Percentiles rank a stretch among this genome's conserved stretches.
Evolutionary conservation across 2,797 vertebrate genomes (phyloP).

Genomic region (Nannoperca obscura): DNA sequence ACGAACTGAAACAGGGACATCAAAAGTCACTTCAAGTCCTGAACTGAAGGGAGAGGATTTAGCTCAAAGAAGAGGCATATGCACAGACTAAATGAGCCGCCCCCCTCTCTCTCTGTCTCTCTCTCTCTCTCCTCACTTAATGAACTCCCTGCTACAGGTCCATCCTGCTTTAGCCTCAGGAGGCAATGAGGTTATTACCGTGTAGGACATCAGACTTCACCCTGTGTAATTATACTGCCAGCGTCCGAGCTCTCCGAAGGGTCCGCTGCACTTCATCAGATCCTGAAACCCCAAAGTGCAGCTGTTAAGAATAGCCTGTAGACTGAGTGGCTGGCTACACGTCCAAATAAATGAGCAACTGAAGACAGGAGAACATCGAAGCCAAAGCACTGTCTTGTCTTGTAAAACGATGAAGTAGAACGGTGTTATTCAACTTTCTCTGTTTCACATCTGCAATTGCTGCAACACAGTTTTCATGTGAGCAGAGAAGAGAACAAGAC

Average conservation of each 20-base stretch:
- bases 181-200: constrained; percentile 68
- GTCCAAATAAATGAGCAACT: constrained; percentile 27
- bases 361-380: constrained; percentile 14
- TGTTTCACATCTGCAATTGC: neutral
- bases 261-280: constrained; percentile 67
- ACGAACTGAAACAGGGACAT: neutral
- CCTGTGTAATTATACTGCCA: constrained; percentile 72
- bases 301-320: constrained; percentile 67
- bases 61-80: constrained; percentile 22
- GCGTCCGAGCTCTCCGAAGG: constrained; percentile 60
- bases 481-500: neutral
- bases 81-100: constrained; percentile 40
- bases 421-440: neutral
- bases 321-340: constrained; percentile 38
- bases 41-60: constrained; percentile 16
- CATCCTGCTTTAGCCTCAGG: constrained; percentile 53
- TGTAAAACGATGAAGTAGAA: constrained; percentile 7
- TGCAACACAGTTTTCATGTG: constrained; percentile 17
- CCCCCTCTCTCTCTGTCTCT: constrained; percentile 25
- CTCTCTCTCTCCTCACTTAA: constrained; percentile 47
- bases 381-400: constrained; percentile 18
- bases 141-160: constrained; percentile 56
- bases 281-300: constrained; percentile 61
- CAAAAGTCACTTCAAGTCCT: constrained; percentile 10
- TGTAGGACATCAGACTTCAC: constrained; percentile 66